phyloP scores from a whole-genome alignment of 2,888 invertebrate genomes.

The Noctuana brunneofusca region DNA sequence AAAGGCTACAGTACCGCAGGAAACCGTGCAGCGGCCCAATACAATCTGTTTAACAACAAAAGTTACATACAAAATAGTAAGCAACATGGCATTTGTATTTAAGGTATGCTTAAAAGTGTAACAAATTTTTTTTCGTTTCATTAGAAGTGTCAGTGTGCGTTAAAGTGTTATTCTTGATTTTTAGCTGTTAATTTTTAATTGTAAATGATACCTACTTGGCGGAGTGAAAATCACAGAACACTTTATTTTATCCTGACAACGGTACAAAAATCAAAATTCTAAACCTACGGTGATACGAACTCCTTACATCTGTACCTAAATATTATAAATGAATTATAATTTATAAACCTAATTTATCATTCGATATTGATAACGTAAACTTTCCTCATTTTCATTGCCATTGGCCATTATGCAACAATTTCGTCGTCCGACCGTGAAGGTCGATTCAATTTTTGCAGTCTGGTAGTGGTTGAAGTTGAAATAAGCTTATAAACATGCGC shows the following conservation, averaged over 20 bases:
- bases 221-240: no score
- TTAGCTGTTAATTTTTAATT: no score
- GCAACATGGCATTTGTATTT: slow-evolving; percentile 67
- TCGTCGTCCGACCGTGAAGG: slow-evolving; percentile 70
- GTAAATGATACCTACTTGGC: no score
- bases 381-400: slow-evolving; percentile 66
- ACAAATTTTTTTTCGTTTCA: neutral
- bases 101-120: slow-evolving; percentile 56
- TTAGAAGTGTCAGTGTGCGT: neutral
- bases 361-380: slow-evolving; percentile 5
- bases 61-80: slow-evolving; percentile 7
- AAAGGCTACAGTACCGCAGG: slow-evolving; percentile 62
- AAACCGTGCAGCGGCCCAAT: slow-evolving; percentile 50
- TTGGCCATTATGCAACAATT: slow-evolving; percentile 60
- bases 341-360: neutral
- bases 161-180: no score
- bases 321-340: neutral
- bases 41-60: neutral
- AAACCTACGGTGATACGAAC: no score
- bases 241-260: no score
- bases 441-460: slow-evolving; percentile 51
- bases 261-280: no score
- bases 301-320: no score
- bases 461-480: neutral
- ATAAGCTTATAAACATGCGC: neutral